Evolutionary conservation across 92 coral and sea anemone genomes (phyloP).

Genomic region (Paragorgia papillata): DNA sequence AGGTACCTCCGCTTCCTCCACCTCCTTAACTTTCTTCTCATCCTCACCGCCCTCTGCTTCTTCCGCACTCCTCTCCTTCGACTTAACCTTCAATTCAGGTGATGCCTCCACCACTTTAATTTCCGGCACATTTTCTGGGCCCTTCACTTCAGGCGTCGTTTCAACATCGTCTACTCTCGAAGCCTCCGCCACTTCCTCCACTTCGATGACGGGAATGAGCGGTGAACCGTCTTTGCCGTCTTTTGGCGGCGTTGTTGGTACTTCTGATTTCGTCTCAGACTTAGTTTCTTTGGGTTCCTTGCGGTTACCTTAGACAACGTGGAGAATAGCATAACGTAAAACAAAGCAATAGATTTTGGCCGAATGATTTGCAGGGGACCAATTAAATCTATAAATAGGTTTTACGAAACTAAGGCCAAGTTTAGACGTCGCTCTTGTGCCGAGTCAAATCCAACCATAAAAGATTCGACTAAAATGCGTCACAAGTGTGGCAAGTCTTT

Average conservation of each 20-base stretch:
- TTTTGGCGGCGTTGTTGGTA: background rate
- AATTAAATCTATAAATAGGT: no score
- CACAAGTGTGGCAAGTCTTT: no score
- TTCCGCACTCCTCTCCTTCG: background rate
- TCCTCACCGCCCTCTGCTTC: background rate
- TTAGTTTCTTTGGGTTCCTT: conserved; percentile 13
- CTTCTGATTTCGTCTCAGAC: background rate
- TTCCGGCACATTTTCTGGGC: conserved; percentile 7
- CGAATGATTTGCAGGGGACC: no score
- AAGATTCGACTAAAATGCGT: no score
- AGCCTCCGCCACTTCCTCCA: conserved; percentile 7
- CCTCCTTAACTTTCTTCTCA: background rate
- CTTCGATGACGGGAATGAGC: conserved; percentile 10
- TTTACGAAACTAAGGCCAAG: no score
- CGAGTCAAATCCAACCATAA: no score
- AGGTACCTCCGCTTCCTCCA: background rate
- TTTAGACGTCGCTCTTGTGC: no score
- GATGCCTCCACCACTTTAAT: conserved; percentile 27
- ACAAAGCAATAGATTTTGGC: no score
- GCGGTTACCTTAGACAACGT: conserved; percentile 18
- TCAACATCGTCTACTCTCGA: background rate
- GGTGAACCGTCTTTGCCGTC: background rate
- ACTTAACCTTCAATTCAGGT: conserved; percentile 23
- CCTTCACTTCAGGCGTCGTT: conserved; percentile 3
- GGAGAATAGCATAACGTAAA: background rate